Percentiles rank a stretch among this genome's conserved stretches.
These are phyloP conservation scores for Microcebus lehilahytsara DNA, from an alignment of 2,113 vertebrate genomes.

Conservation along the genomic window DNA sequence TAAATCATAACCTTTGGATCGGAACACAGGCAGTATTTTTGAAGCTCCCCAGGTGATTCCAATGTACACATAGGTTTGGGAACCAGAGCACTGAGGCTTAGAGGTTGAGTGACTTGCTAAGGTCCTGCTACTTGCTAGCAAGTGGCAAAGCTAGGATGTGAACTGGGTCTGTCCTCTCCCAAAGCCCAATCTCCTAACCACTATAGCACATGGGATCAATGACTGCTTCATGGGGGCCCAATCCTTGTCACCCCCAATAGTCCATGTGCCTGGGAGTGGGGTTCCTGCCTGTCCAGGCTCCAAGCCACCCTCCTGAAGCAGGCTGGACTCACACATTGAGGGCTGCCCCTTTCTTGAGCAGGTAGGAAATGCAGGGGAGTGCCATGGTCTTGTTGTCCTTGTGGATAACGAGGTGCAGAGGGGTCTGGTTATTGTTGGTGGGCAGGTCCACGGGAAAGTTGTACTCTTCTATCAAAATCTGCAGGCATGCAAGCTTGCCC, in stretches of 20 bases:
- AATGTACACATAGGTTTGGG: not conserved
- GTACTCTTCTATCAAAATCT: constrained; percentile 77
- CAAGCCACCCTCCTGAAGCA: not conserved
- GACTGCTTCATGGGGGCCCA: not conserved
- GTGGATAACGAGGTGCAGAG: constrained; percentile 78
- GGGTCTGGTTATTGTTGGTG: constrained; percentile 63
- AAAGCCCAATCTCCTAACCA: not conserved
- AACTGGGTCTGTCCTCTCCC: not conserved
- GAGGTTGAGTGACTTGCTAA: not conserved
- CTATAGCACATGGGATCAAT: not conserved
- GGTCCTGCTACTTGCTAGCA: not conserved
- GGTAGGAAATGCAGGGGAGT: constrained; percentile 75
- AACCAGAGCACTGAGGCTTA: not conserved
- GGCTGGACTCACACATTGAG: constrained; percentile 75
- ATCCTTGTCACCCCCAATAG: not conserved
- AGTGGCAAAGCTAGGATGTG: not conserved
- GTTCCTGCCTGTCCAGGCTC: not conserved
- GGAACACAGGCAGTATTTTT: not conserved
- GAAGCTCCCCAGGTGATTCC: not conserved
- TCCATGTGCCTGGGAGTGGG: not conserved
- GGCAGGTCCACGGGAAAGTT: constrained; percentile 62
- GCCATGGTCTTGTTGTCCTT: not conserved
- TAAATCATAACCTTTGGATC: not conserved
- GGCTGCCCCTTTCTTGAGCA: constrained; percentile 62
- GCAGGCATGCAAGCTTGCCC: constrained; percentile 70